Percentiles rank a stretch among this genome's conserved stretches.
These are phyloP conservation scores for Oxystoma pomonae DNA, from an alignment of 2,888 invertebrate species.

Conservation along the genomic window DNA sequence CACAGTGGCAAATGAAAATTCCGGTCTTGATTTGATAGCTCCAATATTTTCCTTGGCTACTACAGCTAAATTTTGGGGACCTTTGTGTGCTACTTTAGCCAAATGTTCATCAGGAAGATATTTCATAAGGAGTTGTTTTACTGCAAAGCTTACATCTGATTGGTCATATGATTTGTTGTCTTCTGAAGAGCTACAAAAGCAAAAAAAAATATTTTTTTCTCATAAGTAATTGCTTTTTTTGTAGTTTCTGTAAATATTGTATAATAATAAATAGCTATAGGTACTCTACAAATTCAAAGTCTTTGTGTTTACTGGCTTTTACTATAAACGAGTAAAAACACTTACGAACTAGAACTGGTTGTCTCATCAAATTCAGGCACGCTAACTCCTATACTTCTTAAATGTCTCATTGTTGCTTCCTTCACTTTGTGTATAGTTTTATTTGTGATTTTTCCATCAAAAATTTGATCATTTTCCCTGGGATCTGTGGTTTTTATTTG, in stretches of 20 bases:
- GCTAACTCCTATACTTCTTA: slow-evolving; percentile 42
- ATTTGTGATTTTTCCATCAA: slow-evolving; percentile 21
- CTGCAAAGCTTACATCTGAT: slow-evolving; percentile 52
- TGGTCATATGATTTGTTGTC: slow-evolving; percentile 31
- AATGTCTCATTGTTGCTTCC: slow-evolving; percentile 43
- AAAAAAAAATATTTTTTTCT: no score
- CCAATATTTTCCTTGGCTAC: slow-evolving; percentile 21
- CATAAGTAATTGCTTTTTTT: no score
- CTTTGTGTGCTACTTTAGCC: slow-evolving; percentile 33
- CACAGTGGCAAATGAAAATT: slow-evolving; percentile 68
- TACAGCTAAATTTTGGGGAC: not conserved
- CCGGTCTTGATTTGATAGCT: slow-evolving; percentile 44
- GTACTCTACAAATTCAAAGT: no score
- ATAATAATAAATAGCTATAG: no score
- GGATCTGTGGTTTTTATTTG: slow-evolving; percentile 32
- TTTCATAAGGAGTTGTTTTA: slow-evolving; percentile 54
- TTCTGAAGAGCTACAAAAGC: slow-evolving; percentile 18
- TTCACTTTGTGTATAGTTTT: slow-evolving; percentile 41
- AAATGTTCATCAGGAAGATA: slow-evolving; percentile 53
- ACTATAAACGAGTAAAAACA: no score
- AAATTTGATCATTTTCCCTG: slow-evolving; percentile 8
- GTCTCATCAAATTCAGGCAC: slow-evolving; percentile 32
- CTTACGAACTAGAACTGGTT: slow-evolving; percentile 11
- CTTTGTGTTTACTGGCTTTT: no score
- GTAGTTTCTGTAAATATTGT: no score